Evolutionary conservation across 2,113 vertebrate species (phyloP), one percentile per base, ranked within the genome.

Genomic region (Donacobius atricapilla): DNA sequence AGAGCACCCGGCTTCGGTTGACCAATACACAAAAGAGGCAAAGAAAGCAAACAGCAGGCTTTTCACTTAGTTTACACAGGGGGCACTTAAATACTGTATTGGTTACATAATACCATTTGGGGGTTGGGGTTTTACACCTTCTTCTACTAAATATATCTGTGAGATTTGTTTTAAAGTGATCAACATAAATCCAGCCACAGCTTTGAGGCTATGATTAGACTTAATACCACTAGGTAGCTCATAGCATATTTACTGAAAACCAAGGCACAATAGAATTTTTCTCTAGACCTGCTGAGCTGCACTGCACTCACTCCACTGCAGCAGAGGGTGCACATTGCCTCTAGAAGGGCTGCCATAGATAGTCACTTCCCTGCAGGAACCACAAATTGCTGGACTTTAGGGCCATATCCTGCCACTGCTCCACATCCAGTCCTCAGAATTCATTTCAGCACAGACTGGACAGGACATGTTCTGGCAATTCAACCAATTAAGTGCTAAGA

Each of bases 51-150:
- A 96, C 88, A 96, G 72, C 91, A 87, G 90, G 87, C 94, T 93
- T 97, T 97, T 94, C 90, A 84, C 83, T 94, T 85, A 91, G 91
- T 95, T 96, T 96, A 94, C 93, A 94, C 95, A 97, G 92, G 81
- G 84, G 89, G 69, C 91, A 94, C 89, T 96, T 96, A 95, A 96
- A 95, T 96, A 93, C 91, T 90, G 83, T 93, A 93, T 95, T 91
- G 85, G 93, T 95, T 97, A 93, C 89, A 95, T 86, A 97, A 97
- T 84, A 93, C 89, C 90, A 78, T 94, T 95, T 89, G 84, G 83
- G 87, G 87, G 56, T 61, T 94, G 80, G 86, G 86, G 51, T 79
- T 96, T 95, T 96, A 97, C 90, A 95, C 89, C 76, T 96, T 94
- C 81, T 95, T 84, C 90, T 83, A 72, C 89, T 93, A 93, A 96